A percentile compares a stretch with the other conserved stretches of the same genome.
Evolutionary conservation across 2,797 vertebrate genomes (phyloP).

Genomic region (Austrolebias charrua): DNA sequence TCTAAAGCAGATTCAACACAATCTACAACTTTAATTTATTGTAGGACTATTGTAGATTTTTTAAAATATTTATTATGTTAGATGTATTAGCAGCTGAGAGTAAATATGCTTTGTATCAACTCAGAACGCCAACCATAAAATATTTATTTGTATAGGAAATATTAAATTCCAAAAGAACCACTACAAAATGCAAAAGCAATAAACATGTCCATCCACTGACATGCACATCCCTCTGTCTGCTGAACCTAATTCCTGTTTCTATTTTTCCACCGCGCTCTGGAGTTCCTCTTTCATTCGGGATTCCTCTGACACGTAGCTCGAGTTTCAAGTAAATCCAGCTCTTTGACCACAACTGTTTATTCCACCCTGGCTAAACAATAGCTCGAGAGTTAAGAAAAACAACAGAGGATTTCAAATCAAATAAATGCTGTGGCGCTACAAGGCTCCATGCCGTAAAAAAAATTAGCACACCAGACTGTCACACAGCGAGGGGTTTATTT

Average conservation of each 20-base stretch:
- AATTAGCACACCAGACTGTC: constrained; percentile 41
- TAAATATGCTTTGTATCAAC: not conserved
- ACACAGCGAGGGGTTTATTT: constrained; percentile 54
- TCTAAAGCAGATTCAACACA: not conserved
- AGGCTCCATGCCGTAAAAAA: constrained; percentile 8
- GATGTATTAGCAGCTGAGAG: no score
- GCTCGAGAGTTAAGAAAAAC: constrained; percentile 29
- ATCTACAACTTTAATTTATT: no score
- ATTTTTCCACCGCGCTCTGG: constrained; percentile 41
- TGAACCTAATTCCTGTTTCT: constrained; percentile 45
- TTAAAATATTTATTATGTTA: not conserved
- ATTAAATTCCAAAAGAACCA: not conserved
- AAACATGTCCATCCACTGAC: not conserved
- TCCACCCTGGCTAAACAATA: constrained; percentile 44
- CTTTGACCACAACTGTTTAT: constrained; percentile 31
- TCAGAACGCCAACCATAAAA: not conserved
- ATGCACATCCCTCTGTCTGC: constrained; percentile 22
- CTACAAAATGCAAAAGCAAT: not conserved
- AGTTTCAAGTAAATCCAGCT: constrained; percentile 43
- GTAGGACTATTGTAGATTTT: no score
- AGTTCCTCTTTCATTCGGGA: constrained; percentile 51
- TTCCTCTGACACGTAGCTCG: constrained; percentile 44
- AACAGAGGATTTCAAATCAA: constrained; percentile 32
- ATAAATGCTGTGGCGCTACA: constrained; percentile 27
- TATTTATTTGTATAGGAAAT: not conserved